Conservation (phyloP, 2,113 vertebrate species). For the human (Homo sapiens) region GRCh38 chr6:91025501-91026000, state of each 20-base stretch:
- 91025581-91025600: background rate
- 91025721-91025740: background rate
- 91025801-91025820: background rate
- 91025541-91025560: background rate
- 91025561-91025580: background rate
- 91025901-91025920: background rate
- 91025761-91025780: background rate
- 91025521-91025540: background rate
- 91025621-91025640: background rate
- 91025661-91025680: background rate
- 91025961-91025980: background rate
- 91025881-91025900: background rate
- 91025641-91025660: background rate
- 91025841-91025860: background rate
- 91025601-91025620: background rate
- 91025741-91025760: background rate
- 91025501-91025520: background rate
- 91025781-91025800: background rate
- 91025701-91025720: background rate
- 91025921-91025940: constrained; percentile 44
- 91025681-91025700: background rate
- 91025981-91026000: constrained; percentile 27
- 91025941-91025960: background rate
- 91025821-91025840: background rate
- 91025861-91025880: background rate